A percentile compares a stretch with the other conserved stretches of the same genome.
These are phyloP conservation scores for Tokudaia tokunoshimensis DNA, from an alignment of 2,797 vertebrate genomes.

Conservation along the genomic window DNA sequence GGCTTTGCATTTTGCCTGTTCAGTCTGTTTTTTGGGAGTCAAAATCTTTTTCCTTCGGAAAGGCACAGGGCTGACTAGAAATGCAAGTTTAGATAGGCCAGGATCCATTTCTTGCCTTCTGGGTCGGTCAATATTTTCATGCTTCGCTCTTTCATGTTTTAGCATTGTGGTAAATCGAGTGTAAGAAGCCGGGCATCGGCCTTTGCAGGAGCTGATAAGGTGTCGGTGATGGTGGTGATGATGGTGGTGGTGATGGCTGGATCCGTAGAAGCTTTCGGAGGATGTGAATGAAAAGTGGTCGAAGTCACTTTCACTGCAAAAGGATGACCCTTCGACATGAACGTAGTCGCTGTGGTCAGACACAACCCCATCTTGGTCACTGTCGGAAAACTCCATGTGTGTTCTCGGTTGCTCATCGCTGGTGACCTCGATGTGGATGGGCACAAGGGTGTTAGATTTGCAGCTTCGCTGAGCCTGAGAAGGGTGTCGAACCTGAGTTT, in stretches of 20 bases:
- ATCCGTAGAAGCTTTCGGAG: slow-evolving; percentile 96
- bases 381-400: slow-evolving; percentile 94
- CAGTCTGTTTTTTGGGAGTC: slow-evolving; percentile 90
- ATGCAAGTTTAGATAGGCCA: slow-evolving; percentile 97
- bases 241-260: slow-evolving; percentile 92
- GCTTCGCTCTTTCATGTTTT: slow-evolving; percentile 95
- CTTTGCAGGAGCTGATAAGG: slow-evolving; percentile 97
- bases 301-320: slow-evolving; percentile 99
- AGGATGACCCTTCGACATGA: slow-evolving; percentile 97
- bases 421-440: slow-evolving; percentile 91
- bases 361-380: slow-evolving; percentile 95
- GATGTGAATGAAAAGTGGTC: slow-evolving; percentile 97
- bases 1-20: slow-evolving; percentile 94
- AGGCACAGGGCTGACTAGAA: slow-evolving; percentile 99
- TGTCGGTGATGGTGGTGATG: slow-evolving; percentile 93
- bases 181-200: slow-evolving; percentile 97
- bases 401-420: slow-evolving; percentile 88
- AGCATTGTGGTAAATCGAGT: slow-evolving; percentile 98
- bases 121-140: slow-evolving; percentile 90
- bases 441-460: slow-evolving; percentile 88
- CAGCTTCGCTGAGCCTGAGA: slow-evolving; percentile 90
- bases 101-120: slow-evolving; percentile 91
- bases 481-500: slow-evolving; percentile 90
- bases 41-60: slow-evolving; percentile 97
- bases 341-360: slow-evolving; percentile 98